phyloP scores from a whole-genome alignment of 2,797 vertebrate species.

The Sebastes itinus region DNA sequence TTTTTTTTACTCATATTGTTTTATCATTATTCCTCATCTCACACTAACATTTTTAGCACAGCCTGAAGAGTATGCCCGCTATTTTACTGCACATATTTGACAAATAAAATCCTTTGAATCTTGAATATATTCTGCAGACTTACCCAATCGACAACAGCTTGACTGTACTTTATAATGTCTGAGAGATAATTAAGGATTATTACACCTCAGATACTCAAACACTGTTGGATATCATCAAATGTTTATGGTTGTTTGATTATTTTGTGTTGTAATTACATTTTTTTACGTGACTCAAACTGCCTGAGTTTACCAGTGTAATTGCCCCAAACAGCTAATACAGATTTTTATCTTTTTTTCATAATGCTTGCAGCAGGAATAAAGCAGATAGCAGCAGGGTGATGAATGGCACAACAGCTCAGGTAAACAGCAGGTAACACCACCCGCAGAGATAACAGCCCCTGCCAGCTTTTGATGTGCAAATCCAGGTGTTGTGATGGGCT shows the following conservation, averaged over 20 bases:
- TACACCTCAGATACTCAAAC: neutral
- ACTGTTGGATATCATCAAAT: neutral
- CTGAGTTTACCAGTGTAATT: neutral
- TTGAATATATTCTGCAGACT: neutral
- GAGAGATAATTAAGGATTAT: neutral
- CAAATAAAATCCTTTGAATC: neutral
- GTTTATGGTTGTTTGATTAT: neutral
- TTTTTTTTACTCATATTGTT: neutral
- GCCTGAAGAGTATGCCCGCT: neutral
- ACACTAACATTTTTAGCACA: neutral
- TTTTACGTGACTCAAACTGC: neutral
- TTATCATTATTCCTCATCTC: neutral
- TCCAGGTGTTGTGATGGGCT: conserved; percentile 7
- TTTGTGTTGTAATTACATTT: neutral
- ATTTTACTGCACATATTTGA: neutral
- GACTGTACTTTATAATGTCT: neutral
- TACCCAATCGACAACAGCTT: neutral
- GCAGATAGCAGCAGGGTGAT: neutral
- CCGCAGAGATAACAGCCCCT: neutral
- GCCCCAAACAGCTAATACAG: neutral
- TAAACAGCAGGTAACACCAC: conserved; percentile 3
- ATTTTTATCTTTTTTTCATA: neutral
- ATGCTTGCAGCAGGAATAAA: neutral
- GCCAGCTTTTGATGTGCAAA: neutral
- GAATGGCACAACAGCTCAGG: neutral